Percentiles rank a stretch among this genome's conserved stretches.
phyloP scores from a whole-genome alignment of 2,797 vertebrate genomes.

The Odontamblyopus lacepedii region DNA sequence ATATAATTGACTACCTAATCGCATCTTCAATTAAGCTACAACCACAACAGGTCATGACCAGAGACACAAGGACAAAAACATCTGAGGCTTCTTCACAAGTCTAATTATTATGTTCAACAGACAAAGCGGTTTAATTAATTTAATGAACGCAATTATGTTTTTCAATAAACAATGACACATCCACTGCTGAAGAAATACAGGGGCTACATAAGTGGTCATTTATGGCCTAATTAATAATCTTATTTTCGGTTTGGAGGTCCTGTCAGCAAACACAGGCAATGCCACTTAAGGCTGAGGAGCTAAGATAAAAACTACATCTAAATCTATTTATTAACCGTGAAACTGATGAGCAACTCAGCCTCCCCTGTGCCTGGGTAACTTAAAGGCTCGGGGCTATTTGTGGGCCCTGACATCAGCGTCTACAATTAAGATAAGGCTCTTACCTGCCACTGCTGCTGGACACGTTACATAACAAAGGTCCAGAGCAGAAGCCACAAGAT shows the following conservation, averaged over 20 bases:
- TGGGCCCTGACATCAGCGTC: conserved; percentile 57
- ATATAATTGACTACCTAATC: conserved; percentile 11
- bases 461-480: conserved; percentile 60
- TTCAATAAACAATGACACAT: background rate
- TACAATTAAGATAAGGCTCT: conserved; percentile 78
- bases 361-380: conserved; percentile 34
- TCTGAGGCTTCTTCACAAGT: background rate
- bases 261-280: background rate
- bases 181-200: too few species aligned
- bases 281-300: background rate
- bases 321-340: background rate
- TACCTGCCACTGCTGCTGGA: conserved; percentile 59
- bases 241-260: background rate
- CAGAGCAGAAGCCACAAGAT: conserved; percentile 36
- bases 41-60: conserved; percentile 13
- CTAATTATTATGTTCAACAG: conserved; percentile 3
- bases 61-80: conserved; percentile 6
- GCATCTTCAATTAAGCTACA: conserved; percentile 21
- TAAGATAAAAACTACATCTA: background rate
- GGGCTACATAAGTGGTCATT: background rate
- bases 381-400: conserved; percentile 59
- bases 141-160: background rate
- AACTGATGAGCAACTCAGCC: conserved; percentile 40
- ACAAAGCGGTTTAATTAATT: background rate
- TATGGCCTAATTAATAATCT: conserved; percentile 2